Conservation (phyloP, 2,888 invertebrate genomes). For the Cantharis rufa region DNA sequence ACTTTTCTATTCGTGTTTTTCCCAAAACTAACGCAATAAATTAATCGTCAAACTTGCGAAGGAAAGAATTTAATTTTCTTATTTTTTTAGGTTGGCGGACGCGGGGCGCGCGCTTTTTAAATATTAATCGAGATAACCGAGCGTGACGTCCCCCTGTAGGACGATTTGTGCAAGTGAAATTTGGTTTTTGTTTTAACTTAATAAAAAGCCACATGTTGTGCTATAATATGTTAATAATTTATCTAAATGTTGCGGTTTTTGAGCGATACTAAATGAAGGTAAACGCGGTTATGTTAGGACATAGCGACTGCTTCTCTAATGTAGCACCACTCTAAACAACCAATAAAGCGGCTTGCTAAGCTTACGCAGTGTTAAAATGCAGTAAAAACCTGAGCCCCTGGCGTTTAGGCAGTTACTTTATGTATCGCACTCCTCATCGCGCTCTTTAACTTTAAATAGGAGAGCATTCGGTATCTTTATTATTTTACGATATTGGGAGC, state of each 20-base stretch:
- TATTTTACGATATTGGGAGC: constrained; percentile 49
- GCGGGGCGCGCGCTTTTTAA: background rate
- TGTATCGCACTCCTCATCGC: constrained; percentile 46
- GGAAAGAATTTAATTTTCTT: background rate
- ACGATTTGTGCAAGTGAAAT: background rate
- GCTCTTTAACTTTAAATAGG: constrained; percentile 42
- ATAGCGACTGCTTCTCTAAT: constrained; percentile 38
- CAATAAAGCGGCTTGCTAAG: constrained; percentile 51
- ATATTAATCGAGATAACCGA: background rate
- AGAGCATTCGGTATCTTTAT: constrained; percentile 49
- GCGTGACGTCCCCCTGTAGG: background rate
- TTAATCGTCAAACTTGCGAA: background rate
- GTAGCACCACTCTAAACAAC: constrained; percentile 49
- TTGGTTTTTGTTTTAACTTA: constrained; percentile 17
- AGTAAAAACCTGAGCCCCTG: constrained; percentile 53
- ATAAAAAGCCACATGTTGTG: constrained; percentile 20
- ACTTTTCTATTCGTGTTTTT: constrained; percentile 34
- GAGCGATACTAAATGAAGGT: constrained; percentile 31
- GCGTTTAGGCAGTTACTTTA: constrained; percentile 45
- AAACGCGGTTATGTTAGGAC: constrained; percentile 26
- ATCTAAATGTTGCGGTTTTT: constrained; percentile 26
- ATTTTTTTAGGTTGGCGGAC: background rate
- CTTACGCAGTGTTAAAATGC: constrained; percentile 55
- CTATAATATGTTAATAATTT: constrained; percentile 25
- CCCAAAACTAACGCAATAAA: constrained; percentile 21